Evolutionary conservation across 2,888 invertebrate genomes (phyloP).

Genomic region (Panzeria rudis): DNA sequence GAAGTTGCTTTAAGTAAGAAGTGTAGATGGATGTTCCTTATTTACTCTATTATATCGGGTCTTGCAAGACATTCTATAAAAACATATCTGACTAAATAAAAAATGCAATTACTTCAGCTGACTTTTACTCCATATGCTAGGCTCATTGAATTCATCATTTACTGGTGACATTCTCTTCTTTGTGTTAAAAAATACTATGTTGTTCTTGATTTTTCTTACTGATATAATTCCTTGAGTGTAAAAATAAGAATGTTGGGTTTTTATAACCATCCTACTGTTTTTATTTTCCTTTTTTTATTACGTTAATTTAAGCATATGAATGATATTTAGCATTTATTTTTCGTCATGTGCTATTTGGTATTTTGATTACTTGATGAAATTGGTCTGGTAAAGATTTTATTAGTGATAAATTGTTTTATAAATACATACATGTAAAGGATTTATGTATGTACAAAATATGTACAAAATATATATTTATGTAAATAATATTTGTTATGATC

Average conservation of each 20-base stretch:
- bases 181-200: too few species aligned
- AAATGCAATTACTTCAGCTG: too few species aligned
- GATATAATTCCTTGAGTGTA: constrained; percentile 8
- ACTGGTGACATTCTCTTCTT: too few species aligned
- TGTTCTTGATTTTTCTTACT: neutral
- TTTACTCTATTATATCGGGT: too few species aligned
- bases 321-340: neutral
- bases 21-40: too few species aligned
- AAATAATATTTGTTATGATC: neutral
- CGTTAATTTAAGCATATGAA: constrained; percentile 4
- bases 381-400: constrained; percentile 40
- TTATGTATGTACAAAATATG: neutral
- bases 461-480: neutral
- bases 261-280: neutral
- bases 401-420: constrained; percentile 47
- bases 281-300: neutral
- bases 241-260: neutral
- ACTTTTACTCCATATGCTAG: too few species aligned
- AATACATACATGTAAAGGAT: neutral
- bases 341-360: neutral
- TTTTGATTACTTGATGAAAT: constrained; percentile 29
- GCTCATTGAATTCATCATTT: too few species aligned
- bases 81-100: too few species aligned
- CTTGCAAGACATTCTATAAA: too few species aligned
- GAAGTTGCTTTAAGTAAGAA: too few species aligned